A percentile compares a stretch with the other conserved stretches of the same genome.
Conservation (phyloP, 2,888 invertebrate species). For the Amphimallon solstitiale region DNA sequence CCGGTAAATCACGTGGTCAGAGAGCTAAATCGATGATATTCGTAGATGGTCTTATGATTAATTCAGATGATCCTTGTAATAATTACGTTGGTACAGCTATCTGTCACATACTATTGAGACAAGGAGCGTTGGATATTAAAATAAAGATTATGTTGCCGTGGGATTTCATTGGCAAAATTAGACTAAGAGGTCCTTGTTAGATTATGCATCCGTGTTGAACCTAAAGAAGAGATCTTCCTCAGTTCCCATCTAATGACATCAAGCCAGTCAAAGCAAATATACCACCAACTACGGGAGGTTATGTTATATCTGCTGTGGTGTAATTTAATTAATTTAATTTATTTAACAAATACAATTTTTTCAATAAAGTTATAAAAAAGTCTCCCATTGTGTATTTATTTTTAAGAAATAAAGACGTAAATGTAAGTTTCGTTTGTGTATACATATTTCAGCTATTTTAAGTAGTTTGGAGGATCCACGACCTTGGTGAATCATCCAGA, state of each 20-base stretch:
- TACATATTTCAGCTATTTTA: too few species aligned
- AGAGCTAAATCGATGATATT: conserved; percentile 99
- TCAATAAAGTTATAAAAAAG: conserved; percentile 51
- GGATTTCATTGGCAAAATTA: conserved; percentile 97
- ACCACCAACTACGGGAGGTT: conserved; percentile 64
- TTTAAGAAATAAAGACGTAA: neutral
- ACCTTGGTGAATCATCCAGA: too few species aligned
- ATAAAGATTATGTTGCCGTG: conserved; percentile 99
- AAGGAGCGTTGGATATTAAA: conserved; percentile 82
- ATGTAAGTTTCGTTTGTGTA: too few species aligned
- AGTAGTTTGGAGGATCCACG: too few species aligned
- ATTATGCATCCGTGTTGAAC: conserved; percentile 97
- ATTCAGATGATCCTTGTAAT: conserved; percentile 98
- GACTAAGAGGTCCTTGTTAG: conserved; percentile 97
- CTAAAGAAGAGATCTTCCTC: conserved; percentile 91
- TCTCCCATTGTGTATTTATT: neutral
- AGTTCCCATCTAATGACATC: conserved; percentile 79
- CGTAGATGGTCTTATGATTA: conserved; percentile 99
- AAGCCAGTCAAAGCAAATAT: conserved; percentile 73
- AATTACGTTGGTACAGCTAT: conserved; percentile 99
- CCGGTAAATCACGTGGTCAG: conserved; percentile 98
- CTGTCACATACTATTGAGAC: conserved; percentile 95
- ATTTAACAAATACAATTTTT: conserved; percentile 46
- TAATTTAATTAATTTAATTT: too few species aligned
- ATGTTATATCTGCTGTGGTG: conserved; percentile 47